phyloP scores from a whole-genome alignment of 1,140 invertebrate genomes.

The Drosophila truncata region DNA sequence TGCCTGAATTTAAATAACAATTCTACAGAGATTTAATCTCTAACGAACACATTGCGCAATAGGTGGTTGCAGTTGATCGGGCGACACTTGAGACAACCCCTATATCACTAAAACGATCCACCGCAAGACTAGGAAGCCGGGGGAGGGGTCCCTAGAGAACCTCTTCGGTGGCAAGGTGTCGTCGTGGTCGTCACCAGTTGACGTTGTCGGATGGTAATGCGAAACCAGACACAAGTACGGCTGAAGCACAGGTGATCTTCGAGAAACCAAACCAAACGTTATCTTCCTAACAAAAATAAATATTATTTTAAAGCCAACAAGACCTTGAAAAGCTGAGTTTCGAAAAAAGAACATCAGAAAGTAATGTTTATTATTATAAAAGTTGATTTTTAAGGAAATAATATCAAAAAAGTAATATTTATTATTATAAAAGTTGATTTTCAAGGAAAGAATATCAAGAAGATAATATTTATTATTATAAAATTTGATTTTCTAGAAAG shows the following conservation, averaged over 20 bases:
- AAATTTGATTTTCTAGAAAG: no score
- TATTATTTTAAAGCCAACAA: background rate
- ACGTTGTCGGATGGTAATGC: conserved; percentile 43
- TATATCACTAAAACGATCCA: conserved; percentile 39
- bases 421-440: no score
- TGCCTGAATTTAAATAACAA: conserved; percentile 45
- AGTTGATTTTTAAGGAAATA: no score
- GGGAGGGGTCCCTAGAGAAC: conserved; percentile 10
- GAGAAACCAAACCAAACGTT: background rate
- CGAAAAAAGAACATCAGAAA: no score
- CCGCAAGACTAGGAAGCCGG: conserved; percentile 44
- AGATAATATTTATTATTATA: background rate
- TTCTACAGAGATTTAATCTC: conserved; percentile 43
- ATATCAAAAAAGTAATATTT: background rate
- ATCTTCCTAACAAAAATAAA: background rate
- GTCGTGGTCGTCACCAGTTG: background rate
- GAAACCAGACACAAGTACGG: conserved; percentile 15
- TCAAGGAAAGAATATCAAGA: background rate
- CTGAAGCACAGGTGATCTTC: conserved; percentile 8
- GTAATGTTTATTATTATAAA: background rate
- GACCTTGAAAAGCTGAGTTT: background rate
- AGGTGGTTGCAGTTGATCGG: conserved; percentile 33
- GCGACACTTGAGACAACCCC: conserved; percentile 12
- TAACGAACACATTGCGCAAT: conserved; percentile 50
- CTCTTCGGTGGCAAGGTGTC: conserved; percentile 32